Evolutionary conservation across 2,113 vertebrate species (phyloP).

Genomic region (Scartelaos histophorus): DNA sequence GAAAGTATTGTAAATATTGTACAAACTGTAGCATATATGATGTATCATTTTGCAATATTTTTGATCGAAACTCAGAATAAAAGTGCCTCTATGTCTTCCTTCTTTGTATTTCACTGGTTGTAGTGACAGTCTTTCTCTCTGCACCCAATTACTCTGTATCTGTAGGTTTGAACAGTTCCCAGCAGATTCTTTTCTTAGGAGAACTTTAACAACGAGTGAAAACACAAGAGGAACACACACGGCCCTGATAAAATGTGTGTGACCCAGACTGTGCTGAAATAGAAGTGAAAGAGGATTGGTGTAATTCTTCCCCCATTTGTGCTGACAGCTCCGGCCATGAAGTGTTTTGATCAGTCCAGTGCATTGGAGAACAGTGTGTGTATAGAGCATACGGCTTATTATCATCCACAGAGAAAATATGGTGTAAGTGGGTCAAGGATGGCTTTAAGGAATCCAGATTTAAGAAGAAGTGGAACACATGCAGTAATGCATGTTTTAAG

Average conservation of each 20-base stretch:
- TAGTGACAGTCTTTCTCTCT: too few relatives aligned
- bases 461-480: background rate
- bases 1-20: too few relatives aligned
- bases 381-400: conserved; percentile 24
- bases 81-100: too few relatives aligned
- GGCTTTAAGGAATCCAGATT: background rate
- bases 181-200: background rate
- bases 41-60: too few relatives aligned
- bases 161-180: conserved; percentile 17
- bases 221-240: conserved; percentile 12
- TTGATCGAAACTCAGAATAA: too few relatives aligned
- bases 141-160: background rate
- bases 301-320: conserved; percentile 43
- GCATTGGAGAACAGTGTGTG: conserved; percentile 16
- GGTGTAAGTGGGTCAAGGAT: background rate
- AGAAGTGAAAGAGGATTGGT: conserved; percentile 36
- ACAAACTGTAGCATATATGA: too few relatives aligned
- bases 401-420: conserved; percentile 8
- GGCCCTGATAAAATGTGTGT: conserved; percentile 14
- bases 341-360: conserved; percentile 27
- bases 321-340: conserved; percentile 46
- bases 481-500: background rate
- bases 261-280: conserved; percentile 32
- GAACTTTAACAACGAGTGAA: conserved; percentile 13
- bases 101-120: too few relatives aligned